phyloP scores from a whole-genome alignment of 2,113 vertebrate species.

The Murina feae region DNA sequence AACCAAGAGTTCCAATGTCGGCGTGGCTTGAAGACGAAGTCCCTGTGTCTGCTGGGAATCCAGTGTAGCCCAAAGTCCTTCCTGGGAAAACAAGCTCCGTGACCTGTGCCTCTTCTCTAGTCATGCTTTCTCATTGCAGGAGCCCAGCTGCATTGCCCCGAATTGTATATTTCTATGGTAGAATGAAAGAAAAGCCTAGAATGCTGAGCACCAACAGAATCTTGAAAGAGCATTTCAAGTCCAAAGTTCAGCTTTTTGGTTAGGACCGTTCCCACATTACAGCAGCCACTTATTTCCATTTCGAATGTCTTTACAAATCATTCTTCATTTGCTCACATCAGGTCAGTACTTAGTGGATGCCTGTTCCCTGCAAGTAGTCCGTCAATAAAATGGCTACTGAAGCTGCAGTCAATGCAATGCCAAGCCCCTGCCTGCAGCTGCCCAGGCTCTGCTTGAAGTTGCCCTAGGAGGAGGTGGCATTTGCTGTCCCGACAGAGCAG shows the following conservation, averaged over 20 bases:
- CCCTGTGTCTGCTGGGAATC: not conserved
- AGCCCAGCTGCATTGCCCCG: not conserved
- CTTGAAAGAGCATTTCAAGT: not conserved
- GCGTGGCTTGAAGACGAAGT: not conserved
- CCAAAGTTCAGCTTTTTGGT: not conserved
- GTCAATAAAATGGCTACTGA: not conserved
- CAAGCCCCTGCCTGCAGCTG: not conserved
- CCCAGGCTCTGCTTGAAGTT: fast-evolving
- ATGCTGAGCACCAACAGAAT: not conserved
- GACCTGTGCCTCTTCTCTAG: not conserved
- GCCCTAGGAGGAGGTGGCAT: not conserved
- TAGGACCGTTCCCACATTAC: not conserved
- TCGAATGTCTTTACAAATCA: not conserved
- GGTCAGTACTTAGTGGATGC: not conserved
- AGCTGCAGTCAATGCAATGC: not conserved
- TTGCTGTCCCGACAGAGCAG: not conserved
- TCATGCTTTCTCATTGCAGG: not conserved
- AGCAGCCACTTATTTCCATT: not conserved
- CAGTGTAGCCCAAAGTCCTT: not conserved
- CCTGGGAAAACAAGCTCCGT: not conserved
- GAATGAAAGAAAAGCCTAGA: not conserved
- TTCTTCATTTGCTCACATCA: not conserved
- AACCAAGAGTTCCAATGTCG: not conserved
- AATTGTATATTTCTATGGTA: not conserved
- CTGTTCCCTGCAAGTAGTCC: too few species aligned